Evolutionary conservation across 1,140 invertebrate genomes (phyloP).

Genomic region (Saccostrea cuccullata): DNA sequence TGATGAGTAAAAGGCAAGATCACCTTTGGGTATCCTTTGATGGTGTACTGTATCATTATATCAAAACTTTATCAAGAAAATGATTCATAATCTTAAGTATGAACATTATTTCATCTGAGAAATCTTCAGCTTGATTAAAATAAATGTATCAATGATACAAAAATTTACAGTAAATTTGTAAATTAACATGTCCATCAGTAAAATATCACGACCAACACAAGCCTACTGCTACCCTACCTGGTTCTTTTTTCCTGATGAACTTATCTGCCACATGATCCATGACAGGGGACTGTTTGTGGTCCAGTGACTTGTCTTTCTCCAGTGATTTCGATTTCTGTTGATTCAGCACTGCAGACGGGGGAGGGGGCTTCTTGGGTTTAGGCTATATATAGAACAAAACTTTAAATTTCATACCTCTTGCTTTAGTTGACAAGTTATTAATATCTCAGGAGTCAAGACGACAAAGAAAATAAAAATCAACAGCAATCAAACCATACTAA

Average conservation of each 20-base stretch:
- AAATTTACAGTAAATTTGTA: no score
- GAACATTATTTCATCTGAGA: no score
- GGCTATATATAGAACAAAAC: constrained; percentile 54
- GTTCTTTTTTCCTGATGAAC: constrained; percentile 54
- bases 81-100: no score
- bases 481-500: neutral
- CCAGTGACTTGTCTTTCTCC: constrained; percentile 64
- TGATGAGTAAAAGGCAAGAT: no score
- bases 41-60: no score
- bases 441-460: neutral
- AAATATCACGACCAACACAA: no score
- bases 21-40: no score
- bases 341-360: constrained; percentile 51
- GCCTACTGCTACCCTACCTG: neutral
- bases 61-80: no score
- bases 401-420: neutral
- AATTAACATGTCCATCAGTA: no score
- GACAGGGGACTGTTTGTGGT: constrained; percentile 50
- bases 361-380: constrained; percentile 72
- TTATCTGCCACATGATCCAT: constrained; percentile 44
- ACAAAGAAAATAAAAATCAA: constrained; percentile 7
- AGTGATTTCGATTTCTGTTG: constrained; percentile 66
- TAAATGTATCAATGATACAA: no score
- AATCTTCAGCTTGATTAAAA: no score
- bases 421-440: neutral